Base-by-base conservation (phyloP, 1,140 invertebrate species). In the Ceratitis capitata region DNA sequence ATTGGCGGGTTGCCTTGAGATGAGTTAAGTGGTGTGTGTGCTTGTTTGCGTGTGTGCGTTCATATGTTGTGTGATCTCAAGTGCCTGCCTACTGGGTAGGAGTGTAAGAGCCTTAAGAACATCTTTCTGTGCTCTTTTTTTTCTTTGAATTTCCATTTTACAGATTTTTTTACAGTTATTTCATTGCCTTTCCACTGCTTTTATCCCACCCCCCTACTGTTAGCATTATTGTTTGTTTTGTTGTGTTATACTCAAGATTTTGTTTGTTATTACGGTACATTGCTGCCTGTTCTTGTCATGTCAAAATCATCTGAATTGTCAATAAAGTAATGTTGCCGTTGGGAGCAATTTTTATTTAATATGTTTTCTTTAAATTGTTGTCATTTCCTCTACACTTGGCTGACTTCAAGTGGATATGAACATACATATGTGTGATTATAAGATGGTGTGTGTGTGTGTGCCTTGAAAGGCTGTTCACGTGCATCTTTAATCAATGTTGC, bases 321-420 rank as follows among this genome's bases (percentile, higher is more conserved):
- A 85, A 86, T 86, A 85, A 69, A 86, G 82, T 86, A 86, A 86
- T 86, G 78, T 64, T 83, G 84, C 86, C 84, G 61, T 29, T 39
- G 86, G 86, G 86, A 85, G 45, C 84, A 85, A 85, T 86, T 86
- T 85, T 49, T 64, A 51, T 86, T 85, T 85, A 83, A 85, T 86
- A 85, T 85, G 86, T 85, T 82, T 86, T 56, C 82, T 47, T 69
- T 83, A 83, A 83, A 85, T 83, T 85, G 32, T 45, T 83, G 85
- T 49, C 4, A 49, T 83, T 83, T 82, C 16, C 82, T 83, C 51
- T 82, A 51, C 39, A 45, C 32, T 84, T 83, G 0, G 39, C 26
- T 83, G n/a, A 3, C 16, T 78, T n/a, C 29, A 19, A 39, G n/a
- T 47, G 2, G 3, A 26, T 42, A 19, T 3, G 32, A n/a, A n/a